Percentiles rank a stretch among this genome's conserved stretches.
phyloP scores from a whole-genome alignment of 2,797 vertebrate genomes.

The Coilia nasus region DNA sequence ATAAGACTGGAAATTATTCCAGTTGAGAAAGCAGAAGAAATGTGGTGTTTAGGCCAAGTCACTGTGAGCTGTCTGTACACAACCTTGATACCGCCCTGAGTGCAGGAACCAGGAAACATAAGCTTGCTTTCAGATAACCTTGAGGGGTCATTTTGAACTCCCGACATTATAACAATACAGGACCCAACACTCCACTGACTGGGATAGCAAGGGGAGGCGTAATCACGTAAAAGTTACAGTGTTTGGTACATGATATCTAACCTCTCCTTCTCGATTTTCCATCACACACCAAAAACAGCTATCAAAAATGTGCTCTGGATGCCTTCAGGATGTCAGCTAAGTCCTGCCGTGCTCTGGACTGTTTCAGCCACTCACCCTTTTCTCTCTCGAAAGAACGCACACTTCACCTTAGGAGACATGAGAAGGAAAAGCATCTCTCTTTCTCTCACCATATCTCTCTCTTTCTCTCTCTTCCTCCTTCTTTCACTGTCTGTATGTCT shows the following conservation, averaged over 20 bases:
- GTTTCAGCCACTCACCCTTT: neutral
- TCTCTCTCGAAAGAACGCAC: neutral
- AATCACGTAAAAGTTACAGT: neutral
- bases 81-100: neutral
- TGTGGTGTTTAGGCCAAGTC: neutral
- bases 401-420: neutral
- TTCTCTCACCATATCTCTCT: neutral
- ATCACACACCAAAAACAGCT: neutral
- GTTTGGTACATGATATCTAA: too few relatives aligned
- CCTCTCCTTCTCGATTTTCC: neutral
- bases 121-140: neutral
- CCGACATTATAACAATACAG: neutral
- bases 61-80: neutral
- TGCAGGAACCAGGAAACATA: neutral
- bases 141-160: neutral
- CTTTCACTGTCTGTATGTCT: neutral
- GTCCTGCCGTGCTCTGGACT: conserved; percentile 7
- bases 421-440: neutral
- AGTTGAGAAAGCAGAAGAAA: neutral
- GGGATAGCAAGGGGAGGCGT: neutral
- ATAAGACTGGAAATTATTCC: neutral
- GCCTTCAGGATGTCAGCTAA: neutral
- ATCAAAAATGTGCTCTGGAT: too few relatives aligned
- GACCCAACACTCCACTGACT: neutral
- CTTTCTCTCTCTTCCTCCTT: neutral